These are phyloP conservation scores for Piprites chloris DNA, from an alignment of 2,113 vertebrate genomes.

Conservation along the genomic window DNA sequence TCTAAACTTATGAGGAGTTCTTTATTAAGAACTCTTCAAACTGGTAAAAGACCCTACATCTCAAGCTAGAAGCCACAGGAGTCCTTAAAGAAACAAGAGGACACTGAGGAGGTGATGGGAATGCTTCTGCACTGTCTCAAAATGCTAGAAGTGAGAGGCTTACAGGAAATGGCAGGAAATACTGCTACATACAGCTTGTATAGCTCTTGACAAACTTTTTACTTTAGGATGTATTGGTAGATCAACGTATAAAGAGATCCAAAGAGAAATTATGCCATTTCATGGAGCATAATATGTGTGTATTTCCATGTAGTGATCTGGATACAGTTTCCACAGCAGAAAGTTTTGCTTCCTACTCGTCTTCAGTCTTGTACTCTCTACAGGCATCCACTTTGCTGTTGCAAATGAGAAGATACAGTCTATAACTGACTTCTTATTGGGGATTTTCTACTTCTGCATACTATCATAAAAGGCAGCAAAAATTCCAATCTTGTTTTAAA, in stretches of 20 bases:
- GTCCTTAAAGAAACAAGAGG: neutral
- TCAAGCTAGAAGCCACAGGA: neutral
- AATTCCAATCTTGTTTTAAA: neutral
- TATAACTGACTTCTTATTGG: neutral
- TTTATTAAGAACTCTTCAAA: neutral
- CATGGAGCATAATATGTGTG: neutral
- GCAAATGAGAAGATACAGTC: neutral
- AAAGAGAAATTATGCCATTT: neutral
- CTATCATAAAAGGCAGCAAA: fast-evolving
- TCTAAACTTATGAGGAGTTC: neutral
- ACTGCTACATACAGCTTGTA: neutral
- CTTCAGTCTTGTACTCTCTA: neutral
- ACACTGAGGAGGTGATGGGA: neutral
- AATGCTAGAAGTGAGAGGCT: neutral
- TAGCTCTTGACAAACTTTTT: neutral
- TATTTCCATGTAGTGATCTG: neutral
- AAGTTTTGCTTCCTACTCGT: neutral
- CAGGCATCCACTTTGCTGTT: neutral
- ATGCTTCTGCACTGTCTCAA: neutral
- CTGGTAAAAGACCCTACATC: neutral
- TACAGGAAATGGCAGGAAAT: neutral
- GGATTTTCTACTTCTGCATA: neutral
- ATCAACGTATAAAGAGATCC: neutral
- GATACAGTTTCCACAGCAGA: neutral
- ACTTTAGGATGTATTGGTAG: neutral